These are phyloP conservation scores for Lithobates pipiens DNA, from an alignment of 2,797 vertebrate genomes.

Conservation along the genomic window DNA sequence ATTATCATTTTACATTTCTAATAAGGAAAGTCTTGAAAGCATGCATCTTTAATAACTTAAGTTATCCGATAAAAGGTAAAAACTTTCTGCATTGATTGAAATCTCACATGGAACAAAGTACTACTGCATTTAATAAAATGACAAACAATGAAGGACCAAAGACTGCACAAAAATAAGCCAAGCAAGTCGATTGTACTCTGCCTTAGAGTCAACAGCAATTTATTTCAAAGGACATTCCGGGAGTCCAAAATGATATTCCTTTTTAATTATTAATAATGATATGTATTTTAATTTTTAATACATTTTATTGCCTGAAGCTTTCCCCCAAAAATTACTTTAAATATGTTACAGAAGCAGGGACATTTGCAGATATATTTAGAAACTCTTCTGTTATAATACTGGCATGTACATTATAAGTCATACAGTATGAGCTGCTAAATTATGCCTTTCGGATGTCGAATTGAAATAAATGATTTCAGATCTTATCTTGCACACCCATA, in stretches of 20 bases:
- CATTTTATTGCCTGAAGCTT: background rate
- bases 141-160: background rate
- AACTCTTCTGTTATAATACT: constrained; percentile 15
- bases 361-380: constrained; percentile 22
- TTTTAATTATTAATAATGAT: background rate
- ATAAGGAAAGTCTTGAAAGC: too few species aligned
- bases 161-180: background rate
- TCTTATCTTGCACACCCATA: constrained; percentile 7
- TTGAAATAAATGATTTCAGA: constrained; percentile 17
- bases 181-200: background rate
- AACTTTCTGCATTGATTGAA: background rate
- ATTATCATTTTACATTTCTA: too few species aligned
- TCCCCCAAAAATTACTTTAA: background rate
- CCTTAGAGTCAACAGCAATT: background rate
- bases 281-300: background rate
- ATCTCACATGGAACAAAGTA: background rate
- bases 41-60: background rate
- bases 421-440: constrained; percentile 9
- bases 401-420: background rate
- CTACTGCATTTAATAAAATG: too few species aligned
- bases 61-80: background rate
- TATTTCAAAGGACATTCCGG: background rate
- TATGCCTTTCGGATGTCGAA: constrained; percentile 17
- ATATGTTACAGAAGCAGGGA: background rate
- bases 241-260: background rate